These are phyloP conservation scores for Hippolais icterina DNA, from an alignment of 2,113 vertebrate species.

Conservation along the genomic window DNA sequence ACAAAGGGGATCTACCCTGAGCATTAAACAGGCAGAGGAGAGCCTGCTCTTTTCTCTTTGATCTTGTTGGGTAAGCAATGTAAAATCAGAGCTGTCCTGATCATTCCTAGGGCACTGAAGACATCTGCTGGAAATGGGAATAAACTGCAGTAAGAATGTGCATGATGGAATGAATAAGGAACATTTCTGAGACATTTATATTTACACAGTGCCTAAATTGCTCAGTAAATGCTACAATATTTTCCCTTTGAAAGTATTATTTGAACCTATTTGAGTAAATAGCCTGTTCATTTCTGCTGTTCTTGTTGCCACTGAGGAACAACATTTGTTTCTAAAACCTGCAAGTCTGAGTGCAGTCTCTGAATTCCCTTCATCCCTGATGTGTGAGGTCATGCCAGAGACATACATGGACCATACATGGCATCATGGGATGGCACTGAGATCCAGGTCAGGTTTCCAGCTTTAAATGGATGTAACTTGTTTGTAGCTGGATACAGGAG, in stretches of 20 bases:
- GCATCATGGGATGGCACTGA: background rate
- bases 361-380: background rate
- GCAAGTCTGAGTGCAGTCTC: background rate
- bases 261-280: background rate
- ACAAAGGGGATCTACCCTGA: background rate
- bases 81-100: background rate
- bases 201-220: background rate
- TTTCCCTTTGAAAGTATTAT: background rate
- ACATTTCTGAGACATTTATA: background rate
- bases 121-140: constrained; percentile 57
- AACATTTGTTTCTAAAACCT: background rate
- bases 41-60: background rate
- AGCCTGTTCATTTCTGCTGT: background rate
- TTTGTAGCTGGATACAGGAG: background rate
- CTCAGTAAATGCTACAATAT: background rate
- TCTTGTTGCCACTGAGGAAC: background rate
- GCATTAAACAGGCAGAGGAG: background rate
- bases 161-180: background rate
- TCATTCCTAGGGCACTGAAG: constrained; percentile 42
- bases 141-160: constrained; percentile 29
- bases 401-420: background rate
- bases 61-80: background rate
- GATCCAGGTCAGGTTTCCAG: background rate
- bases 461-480: background rate
- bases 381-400: background rate